Evolutionary conservation across 2,113 vertebrate species (phyloP), one percentile per base, ranked within the genome.

Genomic region (Rhabdornis inornatus): DNA sequence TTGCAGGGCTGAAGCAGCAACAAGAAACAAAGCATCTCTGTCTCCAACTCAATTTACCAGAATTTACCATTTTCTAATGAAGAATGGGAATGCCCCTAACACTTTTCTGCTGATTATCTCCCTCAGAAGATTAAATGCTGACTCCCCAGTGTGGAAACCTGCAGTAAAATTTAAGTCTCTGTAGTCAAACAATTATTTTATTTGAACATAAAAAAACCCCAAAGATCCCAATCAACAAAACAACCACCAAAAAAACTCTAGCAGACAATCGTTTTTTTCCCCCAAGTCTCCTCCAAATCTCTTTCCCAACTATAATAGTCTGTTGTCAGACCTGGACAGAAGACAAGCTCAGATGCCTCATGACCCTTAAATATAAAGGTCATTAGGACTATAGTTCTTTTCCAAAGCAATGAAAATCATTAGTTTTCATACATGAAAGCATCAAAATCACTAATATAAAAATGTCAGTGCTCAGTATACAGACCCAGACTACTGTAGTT

Each of bases 131-230:
- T 66, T 87, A 81, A 78, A 78, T 0, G 0, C 6, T 2, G 4
- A 42, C 37, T 66, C 39, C 70, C 90, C 52, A 71, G 39, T 50
- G 56, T 82, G 30, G 30, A 42, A 87, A 81, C 69, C 33, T 75
- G 60, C 16, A 84, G 39, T 35, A 82, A 90, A 87, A 94, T 85
- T 82, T 59, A 90, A 59, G 22, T 70, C 37, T 81, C 21, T 65
- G 8, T 37, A 40, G 30, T 65, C 31, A 92, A 79, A 60, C 30
- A 71, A 68, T 28, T 59, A 33, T 39, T 80, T 89, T 66, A 23
- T 72, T 80, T 84, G 37, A 91, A 77, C 7, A 77, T 33, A 47
- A 53, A 7, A 59, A 6, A 33, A 21, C 9, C 1, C 2, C 31
- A 6, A 42, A 55, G 35, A 24, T 22, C 15, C 39, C 49, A 30